Percentiles rank a stretch among this genome's conserved stretches.
phyloP scores from a whole-genome alignment of 2,888 invertebrate genomes.

The Erebia ligea region DNA sequence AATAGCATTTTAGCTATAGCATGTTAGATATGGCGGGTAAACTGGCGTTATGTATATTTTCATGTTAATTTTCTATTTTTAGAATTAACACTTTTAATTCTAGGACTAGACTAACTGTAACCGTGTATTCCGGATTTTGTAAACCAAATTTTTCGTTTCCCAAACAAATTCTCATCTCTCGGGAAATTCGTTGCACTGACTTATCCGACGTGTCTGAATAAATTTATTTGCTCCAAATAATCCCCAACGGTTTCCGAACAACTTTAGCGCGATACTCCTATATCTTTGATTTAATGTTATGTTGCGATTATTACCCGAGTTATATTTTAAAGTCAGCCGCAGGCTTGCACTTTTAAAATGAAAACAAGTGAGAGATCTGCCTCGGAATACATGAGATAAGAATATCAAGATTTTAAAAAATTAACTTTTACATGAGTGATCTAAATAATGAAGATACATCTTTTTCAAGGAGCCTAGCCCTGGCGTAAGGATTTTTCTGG shows the following conservation, averaged over 20 bases:
- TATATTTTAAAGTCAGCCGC: no score
- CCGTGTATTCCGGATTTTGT: conserved; percentile 14
- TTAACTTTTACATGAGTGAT: no score
- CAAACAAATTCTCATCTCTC: conserved; percentile 26
- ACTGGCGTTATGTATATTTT: not conserved
- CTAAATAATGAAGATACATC: no score
- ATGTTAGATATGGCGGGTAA: not conserved
- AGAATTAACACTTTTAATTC: conserved; percentile 3
- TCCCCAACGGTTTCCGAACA: conserved; percentile 18
- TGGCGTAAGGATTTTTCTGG: no score
- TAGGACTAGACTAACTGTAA: not conserved
- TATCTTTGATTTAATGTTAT: conserved; percentile 18
- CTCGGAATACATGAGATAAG: no score
- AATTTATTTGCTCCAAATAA: conserved; percentile 33
- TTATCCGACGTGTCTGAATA: conserved; percentile 25
- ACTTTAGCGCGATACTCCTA: not conserved
- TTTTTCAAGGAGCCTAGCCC: no score
- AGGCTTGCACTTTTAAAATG: no score
- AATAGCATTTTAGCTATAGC: no score
- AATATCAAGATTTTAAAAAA: no score
- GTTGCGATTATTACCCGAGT: not conserved
- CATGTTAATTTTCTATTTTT: not conserved
- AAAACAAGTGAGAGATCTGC: no score
- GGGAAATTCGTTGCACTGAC: conserved; percentile 33
- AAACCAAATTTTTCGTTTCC: conserved; percentile 22